phyloP scores from a whole-genome alignment of 2,113 vertebrate species.

The Acrocephalus kingi region DNA sequence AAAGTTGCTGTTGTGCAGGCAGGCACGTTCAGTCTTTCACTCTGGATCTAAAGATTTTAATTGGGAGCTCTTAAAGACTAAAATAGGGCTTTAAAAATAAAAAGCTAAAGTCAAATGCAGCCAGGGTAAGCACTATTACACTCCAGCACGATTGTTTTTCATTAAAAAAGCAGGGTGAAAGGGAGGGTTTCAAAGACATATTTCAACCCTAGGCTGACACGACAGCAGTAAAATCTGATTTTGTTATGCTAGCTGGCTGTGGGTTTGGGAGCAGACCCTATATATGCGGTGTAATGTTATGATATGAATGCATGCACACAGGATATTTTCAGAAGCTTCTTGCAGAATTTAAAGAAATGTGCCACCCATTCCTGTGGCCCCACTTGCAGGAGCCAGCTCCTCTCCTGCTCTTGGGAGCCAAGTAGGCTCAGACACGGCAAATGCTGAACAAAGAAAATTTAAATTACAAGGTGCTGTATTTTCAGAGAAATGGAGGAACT shows the following conservation, averaged over 20 bases:
- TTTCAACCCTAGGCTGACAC: slow-evolving; percentile 64
- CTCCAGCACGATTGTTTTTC: slow-evolving; percentile 48
- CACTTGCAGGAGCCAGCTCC: neutral
- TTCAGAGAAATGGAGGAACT: slow-evolving; percentile 38
- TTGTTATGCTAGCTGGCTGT: slow-evolving; percentile 59
- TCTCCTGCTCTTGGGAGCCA: slow-evolving; percentile 11
- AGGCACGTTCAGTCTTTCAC: slow-evolving; percentile 33
- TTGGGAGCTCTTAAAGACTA: slow-evolving; percentile 49
- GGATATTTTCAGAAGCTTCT: slow-evolving; percentile 42
- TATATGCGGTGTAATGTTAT: slow-evolving; percentile 11
- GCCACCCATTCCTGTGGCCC: neutral
- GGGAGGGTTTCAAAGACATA: slow-evolving; percentile 61
- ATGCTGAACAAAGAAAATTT: neutral
- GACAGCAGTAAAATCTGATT: slow-evolving; percentile 62
- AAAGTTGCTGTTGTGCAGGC: slow-evolving; percentile 18
- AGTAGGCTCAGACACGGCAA: neutral
- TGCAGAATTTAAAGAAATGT: neutral
- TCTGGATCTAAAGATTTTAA: slow-evolving; percentile 40
- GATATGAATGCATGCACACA: slow-evolving; percentile 21
- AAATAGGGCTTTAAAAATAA: slow-evolving; percentile 60
- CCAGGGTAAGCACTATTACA: slow-evolving; percentile 56
- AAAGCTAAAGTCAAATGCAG: slow-evolving; percentile 49
- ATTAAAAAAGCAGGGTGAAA: slow-evolving; percentile 53
- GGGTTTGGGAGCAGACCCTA: slow-evolving; percentile 59
- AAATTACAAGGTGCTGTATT: slow-evolving; percentile 40